Conservation (phyloP, 2,797 vertebrate species). For the Ficedula albicollis region DNA sequence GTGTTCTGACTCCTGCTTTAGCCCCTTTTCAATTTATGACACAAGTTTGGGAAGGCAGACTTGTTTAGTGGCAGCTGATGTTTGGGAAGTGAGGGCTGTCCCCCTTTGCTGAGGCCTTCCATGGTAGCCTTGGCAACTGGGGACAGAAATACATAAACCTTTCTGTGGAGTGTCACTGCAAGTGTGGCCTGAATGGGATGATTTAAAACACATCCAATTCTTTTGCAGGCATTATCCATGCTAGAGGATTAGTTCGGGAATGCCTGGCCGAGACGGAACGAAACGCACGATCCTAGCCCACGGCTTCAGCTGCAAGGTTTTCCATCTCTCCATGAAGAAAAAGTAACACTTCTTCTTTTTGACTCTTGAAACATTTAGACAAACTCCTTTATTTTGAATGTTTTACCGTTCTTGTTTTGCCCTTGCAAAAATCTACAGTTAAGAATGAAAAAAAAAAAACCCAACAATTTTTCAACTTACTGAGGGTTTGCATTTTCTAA, state of each 20-base stretch:
- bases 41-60: neutral
- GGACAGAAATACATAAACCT: neutral
- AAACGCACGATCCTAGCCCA: conserved; percentile 90
- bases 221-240: conserved; percentile 92
- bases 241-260: conserved; percentile 94
- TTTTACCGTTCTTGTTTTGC: neutral
- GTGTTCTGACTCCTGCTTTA: neutral
- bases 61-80: neutral
- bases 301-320: neutral
- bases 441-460: conserved; percentile 39
- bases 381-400: conserved; percentile 57
- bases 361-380: conserved; percentile 52
- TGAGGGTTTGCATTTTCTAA: conserved; percentile 67
- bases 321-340: conserved; percentile 35
- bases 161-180: neutral
- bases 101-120: neutral
- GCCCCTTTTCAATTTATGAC: neutral
- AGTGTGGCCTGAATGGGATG: neutral
- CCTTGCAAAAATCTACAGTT: conserved; percentile 46
- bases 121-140: neutral
- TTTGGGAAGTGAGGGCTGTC: neutral
- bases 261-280: conserved; percentile 97
- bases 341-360: conserved; percentile 36
- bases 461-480: conserved; percentile 53
- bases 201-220: neutral